A percentile compares a stretch with the other conserved stretches of the same genome.
Evolutionary conservation across 1,140 invertebrate species (phyloP).

Genomic region (Lepidostoma basale): DNA sequence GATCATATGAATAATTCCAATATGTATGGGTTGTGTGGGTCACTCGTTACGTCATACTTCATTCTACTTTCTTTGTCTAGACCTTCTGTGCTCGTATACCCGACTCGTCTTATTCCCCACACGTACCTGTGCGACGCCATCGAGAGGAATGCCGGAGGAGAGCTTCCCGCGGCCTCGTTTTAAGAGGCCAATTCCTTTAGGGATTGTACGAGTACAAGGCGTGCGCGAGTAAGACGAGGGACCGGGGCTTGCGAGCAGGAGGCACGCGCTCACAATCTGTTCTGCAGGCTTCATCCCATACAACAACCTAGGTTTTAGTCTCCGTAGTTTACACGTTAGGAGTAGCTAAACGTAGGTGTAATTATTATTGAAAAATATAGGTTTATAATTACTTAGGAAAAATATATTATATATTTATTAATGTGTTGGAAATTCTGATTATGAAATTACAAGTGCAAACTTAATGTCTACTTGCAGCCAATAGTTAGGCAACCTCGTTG

Average conservation of each 20-base stretch:
- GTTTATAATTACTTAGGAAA: constrained; percentile 44
- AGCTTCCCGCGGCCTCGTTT: constrained; percentile 41
- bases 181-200: constrained; percentile 32
- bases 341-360: constrained; percentile 46
- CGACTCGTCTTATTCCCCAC: constrained; percentile 5
- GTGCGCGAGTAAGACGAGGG: too few relatives aligned
- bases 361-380: constrained; percentile 46
- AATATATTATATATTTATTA: constrained; percentile 47
- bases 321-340: constrained; percentile 44
- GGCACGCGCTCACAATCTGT: not conserved
- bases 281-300: constrained; percentile 37
- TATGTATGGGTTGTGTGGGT: constrained; percentile 32
- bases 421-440: constrained; percentile 45
- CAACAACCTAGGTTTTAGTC: constrained; percentile 41
- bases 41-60: constrained; percentile 38
- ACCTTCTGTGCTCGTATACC: not conserved
- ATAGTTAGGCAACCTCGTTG: constrained; percentile 33
- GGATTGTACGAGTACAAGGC: not conserved
- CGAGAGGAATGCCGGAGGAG: not conserved
- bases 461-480: constrained; percentile 38
- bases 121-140: too few relatives aligned
- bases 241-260: not conserved
- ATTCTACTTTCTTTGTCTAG: constrained; percentile 25
- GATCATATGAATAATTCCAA: constrained; percentile 40
- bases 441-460: constrained; percentile 40